These are phyloP conservation scores for Nerophis ophidion DNA, from an alignment of 2,113 vertebrate species.

Conservation along the genomic window DNA sequence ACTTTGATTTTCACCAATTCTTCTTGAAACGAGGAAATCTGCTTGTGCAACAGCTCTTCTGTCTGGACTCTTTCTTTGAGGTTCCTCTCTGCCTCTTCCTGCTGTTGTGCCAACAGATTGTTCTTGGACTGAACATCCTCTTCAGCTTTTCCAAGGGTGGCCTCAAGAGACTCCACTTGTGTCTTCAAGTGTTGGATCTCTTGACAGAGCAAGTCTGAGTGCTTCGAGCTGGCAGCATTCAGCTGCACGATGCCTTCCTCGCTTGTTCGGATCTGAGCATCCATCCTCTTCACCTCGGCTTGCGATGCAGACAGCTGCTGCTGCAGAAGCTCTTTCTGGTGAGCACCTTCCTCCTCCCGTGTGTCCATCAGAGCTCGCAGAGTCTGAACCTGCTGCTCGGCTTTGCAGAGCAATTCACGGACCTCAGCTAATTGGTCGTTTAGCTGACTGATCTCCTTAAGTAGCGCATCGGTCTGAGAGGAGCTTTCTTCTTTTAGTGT, in stretches of 20 bases:
- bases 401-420: conserved; percentile 31
- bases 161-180: conserved; percentile 59
- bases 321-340: conserved; percentile 55
- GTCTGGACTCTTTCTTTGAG: conserved; percentile 16
- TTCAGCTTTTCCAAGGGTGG: conserved; percentile 54
- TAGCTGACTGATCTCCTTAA: conserved; percentile 47
- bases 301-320: conserved; percentile 24
- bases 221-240: conserved; percentile 1
- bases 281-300: conserved; percentile 15
- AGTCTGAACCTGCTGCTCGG: conserved; percentile 32
- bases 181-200: conserved; percentile 65
- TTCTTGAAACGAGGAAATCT: conserved; percentile 2
- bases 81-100: conserved; percentile 12
- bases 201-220: neutral
- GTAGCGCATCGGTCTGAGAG: conserved; percentile 13
- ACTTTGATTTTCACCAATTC: conserved; percentile 21
- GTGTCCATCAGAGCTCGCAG: neutral
- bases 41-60: conserved; percentile 15
- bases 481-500: conserved; percentile 50
- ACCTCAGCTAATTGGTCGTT: conserved; percentile 52
- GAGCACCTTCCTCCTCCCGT: conserved; percentile 31
- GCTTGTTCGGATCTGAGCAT: conserved; percentile 27
- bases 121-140: conserved; percentile 42
- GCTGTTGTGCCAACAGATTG: conserved; percentile 16
- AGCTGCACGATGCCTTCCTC: conserved; percentile 21